Evolutionary conservation across 1,140 invertebrate species (phyloP).

Genomic region (Nephila pilipes): DNA sequence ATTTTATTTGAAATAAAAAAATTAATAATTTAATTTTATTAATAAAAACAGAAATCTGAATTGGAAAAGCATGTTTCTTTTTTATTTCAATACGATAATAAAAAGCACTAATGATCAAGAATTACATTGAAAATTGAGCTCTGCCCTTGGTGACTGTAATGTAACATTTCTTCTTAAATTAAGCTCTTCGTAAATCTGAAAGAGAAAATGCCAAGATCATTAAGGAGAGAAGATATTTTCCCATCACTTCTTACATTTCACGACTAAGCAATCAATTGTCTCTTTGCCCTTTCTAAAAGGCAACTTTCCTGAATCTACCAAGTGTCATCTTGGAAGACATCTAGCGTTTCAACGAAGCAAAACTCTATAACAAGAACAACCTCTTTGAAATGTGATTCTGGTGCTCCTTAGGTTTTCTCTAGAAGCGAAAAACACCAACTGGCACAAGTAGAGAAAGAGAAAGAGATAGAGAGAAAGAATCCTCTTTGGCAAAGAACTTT

Average conservation of each 20-base stretch:
- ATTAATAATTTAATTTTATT: too few relatives aligned
- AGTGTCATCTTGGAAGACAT: neutral
- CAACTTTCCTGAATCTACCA: neutral
- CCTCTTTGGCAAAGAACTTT: slow-evolving; percentile 32
- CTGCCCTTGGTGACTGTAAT: too few relatives aligned
- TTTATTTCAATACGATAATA: too few relatives aligned
- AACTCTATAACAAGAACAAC: neutral
- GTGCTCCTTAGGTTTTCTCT: neutral
- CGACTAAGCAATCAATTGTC: neutral
- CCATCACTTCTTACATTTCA: neutral
- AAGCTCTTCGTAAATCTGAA: too few relatives aligned
- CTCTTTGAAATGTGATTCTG: slow-evolving; percentile 2
- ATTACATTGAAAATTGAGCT: too few relatives aligned
- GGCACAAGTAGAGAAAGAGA: neutral
- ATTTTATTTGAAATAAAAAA: too few relatives aligned
- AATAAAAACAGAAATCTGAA: too few relatives aligned
- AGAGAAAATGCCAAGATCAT: too few relatives aligned
- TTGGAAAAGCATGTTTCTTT: too few relatives aligned
- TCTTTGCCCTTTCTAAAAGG: neutral
- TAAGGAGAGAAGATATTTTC: neutral
- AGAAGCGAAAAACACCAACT: slow-evolving; percentile 21
- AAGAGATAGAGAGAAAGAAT: neutral
- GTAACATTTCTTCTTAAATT: too few relatives aligned
- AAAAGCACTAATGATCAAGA: too few relatives aligned
- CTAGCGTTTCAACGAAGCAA: slow-evolving; percentile 1